Base-by-base conservation (phyloP, 1,140 invertebrate genomes). In the Apis laboriosa region DNA sequence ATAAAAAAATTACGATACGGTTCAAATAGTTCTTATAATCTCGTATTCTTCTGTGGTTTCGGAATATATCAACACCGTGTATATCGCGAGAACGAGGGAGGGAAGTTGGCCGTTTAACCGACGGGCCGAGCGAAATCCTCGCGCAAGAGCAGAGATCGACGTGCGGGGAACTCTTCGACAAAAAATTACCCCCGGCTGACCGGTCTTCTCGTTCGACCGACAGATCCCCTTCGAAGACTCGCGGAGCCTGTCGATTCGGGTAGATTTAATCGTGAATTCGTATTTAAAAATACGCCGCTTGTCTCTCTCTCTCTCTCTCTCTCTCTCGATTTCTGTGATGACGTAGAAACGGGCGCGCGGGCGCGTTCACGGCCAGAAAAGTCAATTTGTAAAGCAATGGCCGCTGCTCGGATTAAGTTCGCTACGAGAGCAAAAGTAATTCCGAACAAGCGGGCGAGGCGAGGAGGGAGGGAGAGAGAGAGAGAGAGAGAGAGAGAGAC, bases 191-290 rank as follows among this genome's bases (percentile, higher is more conserved):
- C 72, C 83, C 75, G 74, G 60, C 60, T 66, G 49, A 72, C 81
- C 75, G 70, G 84, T 85, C 84, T 61, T 82, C 34, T 43, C 34
- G 2, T 43, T 9, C 67, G n/a, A 72, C 81, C 61, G 78, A 67
- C 67, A 78, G 78, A 74, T 55, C 76, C 85, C 51, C 66, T 79
- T 70, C 66, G 80, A 80, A 86, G 85, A 87, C 68, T n/a, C 70
- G 28, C 76, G n/a, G 34, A 19, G 76, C 51, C 55, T 80, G 85
- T 75, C 80, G 86, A 82, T 70, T 72, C 76, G 60, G 34, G 34
- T 43, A 56, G 24, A 79, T 86, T 87, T 58, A 77, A 67, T 75
- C 80, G 80, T 60, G 66, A 86, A 76, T 82, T 73, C 63, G 79
- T 77, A 43, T 83, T 70, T 63, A 63, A 73, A 77, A 83, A 53